phyloP scores from a whole-genome alignment of 1,140 invertebrate genomes.

The Tetraneura akinire region DNA sequence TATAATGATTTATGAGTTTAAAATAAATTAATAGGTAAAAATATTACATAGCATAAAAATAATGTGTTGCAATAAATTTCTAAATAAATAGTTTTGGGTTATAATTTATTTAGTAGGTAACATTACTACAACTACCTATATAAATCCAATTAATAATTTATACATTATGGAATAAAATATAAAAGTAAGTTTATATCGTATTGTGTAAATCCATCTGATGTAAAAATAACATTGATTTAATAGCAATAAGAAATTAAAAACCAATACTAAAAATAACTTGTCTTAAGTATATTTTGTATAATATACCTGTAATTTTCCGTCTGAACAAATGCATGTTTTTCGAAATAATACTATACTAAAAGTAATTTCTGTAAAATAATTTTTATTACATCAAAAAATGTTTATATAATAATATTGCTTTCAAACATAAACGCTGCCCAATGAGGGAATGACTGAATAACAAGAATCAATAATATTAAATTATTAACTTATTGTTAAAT shows the following conservation, averaged over 20 bases:
- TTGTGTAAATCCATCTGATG: background rate
- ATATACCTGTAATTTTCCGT: background rate
- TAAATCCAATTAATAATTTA: slow-evolving; percentile 21
- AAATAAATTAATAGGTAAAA: too few species aligned
- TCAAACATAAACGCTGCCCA: too few species aligned
- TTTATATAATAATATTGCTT: too few species aligned
- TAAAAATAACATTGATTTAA: background rate
- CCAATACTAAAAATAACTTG: slow-evolving; percentile 12
- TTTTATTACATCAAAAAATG: too few species aligned
- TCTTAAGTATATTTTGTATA: background rate
- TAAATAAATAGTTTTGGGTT: background rate
- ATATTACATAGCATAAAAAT: background rate
- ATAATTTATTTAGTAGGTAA: background rate
- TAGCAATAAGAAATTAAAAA: slow-evolving; percentile 18
- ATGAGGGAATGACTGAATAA: too few species aligned
- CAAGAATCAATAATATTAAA: too few species aligned
- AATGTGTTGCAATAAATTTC: background rate
- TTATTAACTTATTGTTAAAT: too few species aligned
- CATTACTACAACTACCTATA: too few species aligned
- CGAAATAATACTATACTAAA: too few species aligned
- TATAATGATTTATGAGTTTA: background rate
- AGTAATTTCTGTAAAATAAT: slow-evolving; percentile 1
- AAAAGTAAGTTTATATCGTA: background rate
- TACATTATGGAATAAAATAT: background rate
- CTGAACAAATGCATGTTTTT: too few species aligned